Evolutionary conservation across 1,140 invertebrate genomes (phyloP).

Genomic region (Drosophila pseudoobscura): DNA sequence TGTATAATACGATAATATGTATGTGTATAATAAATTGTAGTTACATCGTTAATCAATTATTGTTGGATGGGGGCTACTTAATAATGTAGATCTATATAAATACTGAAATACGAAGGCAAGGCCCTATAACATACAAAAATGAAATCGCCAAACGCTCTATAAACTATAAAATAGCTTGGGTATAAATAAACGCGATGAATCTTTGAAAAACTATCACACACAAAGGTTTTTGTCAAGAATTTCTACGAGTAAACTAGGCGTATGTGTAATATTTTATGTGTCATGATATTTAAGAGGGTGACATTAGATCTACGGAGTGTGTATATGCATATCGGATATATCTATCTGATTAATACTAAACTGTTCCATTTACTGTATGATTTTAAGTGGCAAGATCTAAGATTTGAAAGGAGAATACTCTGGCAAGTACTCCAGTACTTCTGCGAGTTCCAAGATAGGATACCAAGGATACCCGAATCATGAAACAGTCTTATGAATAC

Average conservation of each 20-base stretch:
- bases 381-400: slow-evolving; percentile 40
- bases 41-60: slow-evolving; percentile 30
- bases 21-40: slow-evolving; percentile 25
- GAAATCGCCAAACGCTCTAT: background rate
- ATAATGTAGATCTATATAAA: slow-evolving; percentile 19
- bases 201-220: slow-evolving; percentile 79
- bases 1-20: slow-evolving; percentile 14
- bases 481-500: slow-evolving; percentile 38
- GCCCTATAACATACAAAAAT: slow-evolving; percentile 30
- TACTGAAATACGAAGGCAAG: slow-evolving; percentile 46
- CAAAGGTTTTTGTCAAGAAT: slow-evolving; percentile 53
- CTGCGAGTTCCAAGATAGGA: no score
- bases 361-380: slow-evolving; percentile 39
- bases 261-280: slow-evolving; percentile 11
- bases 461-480: no score
- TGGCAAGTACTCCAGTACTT: background rate
- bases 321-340: background rate
- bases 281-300: no score
- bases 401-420: background rate
- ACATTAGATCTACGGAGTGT: slow-evolving; percentile 6
- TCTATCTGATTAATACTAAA: slow-evolving; percentile 47
- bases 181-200: slow-evolving; percentile 44
- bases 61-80: background rate
- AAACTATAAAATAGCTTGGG: background rate
- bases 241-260: slow-evolving; percentile 52